These are phyloP conservation scores for Ptyas mucosa DNA, from an alignment of 2,113 vertebrate species.

Conservation along the genomic window DNA sequence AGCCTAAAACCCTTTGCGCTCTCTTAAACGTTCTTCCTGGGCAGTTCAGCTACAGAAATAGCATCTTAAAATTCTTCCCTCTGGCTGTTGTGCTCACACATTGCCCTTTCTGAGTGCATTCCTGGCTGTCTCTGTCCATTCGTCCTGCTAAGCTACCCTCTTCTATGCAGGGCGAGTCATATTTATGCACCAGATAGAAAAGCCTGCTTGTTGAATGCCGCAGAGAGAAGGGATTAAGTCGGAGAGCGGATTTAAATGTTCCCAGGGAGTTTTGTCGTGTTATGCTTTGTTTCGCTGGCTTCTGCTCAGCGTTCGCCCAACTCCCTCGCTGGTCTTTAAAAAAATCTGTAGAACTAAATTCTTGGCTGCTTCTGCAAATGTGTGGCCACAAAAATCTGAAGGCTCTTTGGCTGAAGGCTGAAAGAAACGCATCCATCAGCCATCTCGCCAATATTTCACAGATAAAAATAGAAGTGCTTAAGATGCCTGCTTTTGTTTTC, in stretches of 20 bases:
- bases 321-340: not conserved
- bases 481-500: not conserved
- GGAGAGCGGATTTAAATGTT: not conserved
- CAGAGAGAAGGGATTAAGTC: not conserved
- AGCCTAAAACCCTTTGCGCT: not conserved
- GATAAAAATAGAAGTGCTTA: not conserved
- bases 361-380: not conserved
- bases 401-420: not conserved
- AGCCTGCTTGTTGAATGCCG: not conserved
- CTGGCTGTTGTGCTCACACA: not conserved
- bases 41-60: not conserved
- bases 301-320: not conserved
- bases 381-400: not conserved
- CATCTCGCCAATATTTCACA: not conserved
- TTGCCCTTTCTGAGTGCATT: not conserved
- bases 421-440: not conserved
- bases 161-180: not conserved
- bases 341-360: not conserved
- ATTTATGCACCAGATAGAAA: not conserved
- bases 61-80: not conserved
- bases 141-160: not conserved
- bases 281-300: not conserved
- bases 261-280: conserved; percentile 6
- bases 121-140: not conserved
- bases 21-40: not conserved